Evolutionary conservation across 2,888 invertebrate species (phyloP).

Genomic region (Melanotus villosus): DNA sequence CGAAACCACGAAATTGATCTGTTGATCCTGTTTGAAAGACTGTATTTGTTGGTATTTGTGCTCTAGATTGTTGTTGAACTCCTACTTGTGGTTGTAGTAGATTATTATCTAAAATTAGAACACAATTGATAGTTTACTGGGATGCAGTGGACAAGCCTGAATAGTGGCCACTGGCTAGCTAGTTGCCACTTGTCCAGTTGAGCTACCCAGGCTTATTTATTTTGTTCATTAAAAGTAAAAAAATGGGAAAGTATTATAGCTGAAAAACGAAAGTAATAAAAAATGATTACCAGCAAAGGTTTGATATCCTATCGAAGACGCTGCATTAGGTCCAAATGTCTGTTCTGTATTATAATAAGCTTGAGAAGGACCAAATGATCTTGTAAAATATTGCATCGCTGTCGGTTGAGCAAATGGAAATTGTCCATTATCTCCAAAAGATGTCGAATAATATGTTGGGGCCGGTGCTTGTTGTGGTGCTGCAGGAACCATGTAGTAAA

Average conservation of each 20-base stretch:
- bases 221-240: too few species aligned
- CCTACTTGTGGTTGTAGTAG: not conserved
- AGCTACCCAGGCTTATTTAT: too few species aligned
- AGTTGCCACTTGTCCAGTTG: too few species aligned
- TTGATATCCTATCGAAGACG: not conserved
- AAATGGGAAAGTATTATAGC: too few species aligned
- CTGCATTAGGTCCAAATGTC: not conserved
- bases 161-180: too few species aligned
- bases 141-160: too few species aligned
- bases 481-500: constrained; percentile 32
- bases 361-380: not conserved
- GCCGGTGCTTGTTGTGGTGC: not conserved
- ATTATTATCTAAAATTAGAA: not conserved
- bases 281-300: constrained; percentile 3
- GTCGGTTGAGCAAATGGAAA: not conserved
- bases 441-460: not conserved
- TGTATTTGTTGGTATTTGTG: constrained; percentile 10
- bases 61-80: not conserved
- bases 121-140: too few species aligned
- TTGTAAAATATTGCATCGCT: not conserved
- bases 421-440: not conserved
- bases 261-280: too few species aligned
- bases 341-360: constrained; percentile 6
- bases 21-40: not conserved
- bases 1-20: constrained; percentile 56